Evolutionary conservation across 2,888 invertebrate species (phyloP).

Genomic region (Alentia gelatinosa): DNA sequence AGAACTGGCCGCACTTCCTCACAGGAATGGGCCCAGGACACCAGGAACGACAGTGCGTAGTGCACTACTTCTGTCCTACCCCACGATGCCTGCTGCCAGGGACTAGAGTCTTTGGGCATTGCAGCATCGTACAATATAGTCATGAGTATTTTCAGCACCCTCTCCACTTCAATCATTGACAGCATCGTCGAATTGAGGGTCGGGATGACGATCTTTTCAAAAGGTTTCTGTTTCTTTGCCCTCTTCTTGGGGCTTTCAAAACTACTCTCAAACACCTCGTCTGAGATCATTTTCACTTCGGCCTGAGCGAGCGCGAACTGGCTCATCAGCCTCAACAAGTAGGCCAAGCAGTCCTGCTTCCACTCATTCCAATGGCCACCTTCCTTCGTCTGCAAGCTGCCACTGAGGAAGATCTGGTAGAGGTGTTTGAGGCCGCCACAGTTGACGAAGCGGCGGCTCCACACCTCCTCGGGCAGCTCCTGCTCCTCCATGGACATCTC

Average conservation of each 20-base stretch:
- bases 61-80: conserved; percentile 91
- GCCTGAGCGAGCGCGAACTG: conserved; percentile 87
- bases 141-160: conserved; percentile 90
- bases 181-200: conserved; percentile 87
- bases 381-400: conserved; percentile 86
- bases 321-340: conserved; percentile 91
- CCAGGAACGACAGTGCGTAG: conserved; percentile 94
- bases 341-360: conserved; percentile 96
- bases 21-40: conserved; percentile 95
- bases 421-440: conserved; percentile 91
- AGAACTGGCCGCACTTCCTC: conserved; percentile 88
- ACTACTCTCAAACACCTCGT: conserved; percentile 67
- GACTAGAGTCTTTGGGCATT: conserved; percentile 81
- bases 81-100: conserved; percentile 63
- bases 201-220: conserved; percentile 87
- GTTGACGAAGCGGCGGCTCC: conserved; percentile 71
- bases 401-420: conserved; percentile 95
- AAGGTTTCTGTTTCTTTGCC: conserved; percentile 73
- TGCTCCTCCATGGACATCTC: conserved; percentile 65
- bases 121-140: conserved; percentile 94
- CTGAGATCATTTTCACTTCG: conserved; percentile 71
- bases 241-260: conserved; percentile 76
- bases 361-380: conserved; percentile 88
- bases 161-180: conserved; percentile 91
- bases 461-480: conserved; percentile 71